Evolutionary conservation across 2,113 vertebrate species (phyloP).

Genomic region (Axis porcinus): DNA sequence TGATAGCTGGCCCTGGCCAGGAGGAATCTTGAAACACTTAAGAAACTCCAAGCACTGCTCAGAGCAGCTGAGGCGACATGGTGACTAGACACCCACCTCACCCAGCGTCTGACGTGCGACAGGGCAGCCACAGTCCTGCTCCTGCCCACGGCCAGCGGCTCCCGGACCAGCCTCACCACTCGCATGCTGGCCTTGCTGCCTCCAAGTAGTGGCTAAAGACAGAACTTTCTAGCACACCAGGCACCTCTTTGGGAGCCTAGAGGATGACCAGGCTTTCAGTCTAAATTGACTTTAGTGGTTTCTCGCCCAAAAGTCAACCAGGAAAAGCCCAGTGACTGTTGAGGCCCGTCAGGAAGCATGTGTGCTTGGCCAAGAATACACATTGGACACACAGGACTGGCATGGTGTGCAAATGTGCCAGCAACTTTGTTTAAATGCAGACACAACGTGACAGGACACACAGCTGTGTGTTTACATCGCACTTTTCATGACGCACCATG

Average conservation of each 20-base stretch:
- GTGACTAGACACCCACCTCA: neutral
- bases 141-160: fast-evolving
- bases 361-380: neutral
- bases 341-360: fast-evolving
- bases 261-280: fast-evolving
- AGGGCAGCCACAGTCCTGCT: too few relatives aligned
- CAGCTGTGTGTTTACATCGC: fast-evolving
- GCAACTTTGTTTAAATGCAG: neutral
- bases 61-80: neutral
- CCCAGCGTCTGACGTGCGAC: fast-evolving
- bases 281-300: fast-evolving
- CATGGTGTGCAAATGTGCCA: fast-evolving
- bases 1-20: neutral
- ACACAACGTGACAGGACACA: fast-evolving
- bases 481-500: fast-evolving
- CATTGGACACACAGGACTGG: fast-evolving
- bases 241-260: neutral
- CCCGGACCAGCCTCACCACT: fast-evolving
- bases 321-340: neutral
- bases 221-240: too few relatives aligned
- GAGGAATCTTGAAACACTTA: neutral
- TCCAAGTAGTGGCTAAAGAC: neutral
- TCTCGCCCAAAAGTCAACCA: neutral
- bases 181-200: fast-evolving
- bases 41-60: neutral